Conservation (phyloP, 37 sponge, comb jelly and placozoan species). For the Chondrilla cf. caribensis region DNA sequence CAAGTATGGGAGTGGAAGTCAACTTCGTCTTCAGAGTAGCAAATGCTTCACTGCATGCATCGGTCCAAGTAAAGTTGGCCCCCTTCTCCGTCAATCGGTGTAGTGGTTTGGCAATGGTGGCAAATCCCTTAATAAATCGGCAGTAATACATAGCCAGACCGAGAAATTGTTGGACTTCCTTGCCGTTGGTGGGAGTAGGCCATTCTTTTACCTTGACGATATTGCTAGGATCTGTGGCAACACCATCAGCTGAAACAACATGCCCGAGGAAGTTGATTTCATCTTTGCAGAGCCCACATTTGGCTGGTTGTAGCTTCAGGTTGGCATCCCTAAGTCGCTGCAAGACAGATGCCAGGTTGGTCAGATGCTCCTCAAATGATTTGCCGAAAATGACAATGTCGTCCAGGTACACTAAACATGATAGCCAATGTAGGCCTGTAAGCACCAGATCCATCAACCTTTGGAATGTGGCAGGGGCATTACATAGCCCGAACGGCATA, state of each 20-base stretch:
- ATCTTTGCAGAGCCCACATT: not conserved
- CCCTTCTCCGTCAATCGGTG: not conserved
- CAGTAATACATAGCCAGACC: not conserved
- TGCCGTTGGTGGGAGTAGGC: not conserved
- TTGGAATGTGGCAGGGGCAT: not conserved
- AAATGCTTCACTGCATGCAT: not conserved
- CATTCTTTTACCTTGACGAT: not conserved
- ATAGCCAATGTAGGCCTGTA: not conserved
- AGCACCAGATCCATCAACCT: not conserved
- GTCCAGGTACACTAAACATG: not conserved
- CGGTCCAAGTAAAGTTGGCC: not conserved
- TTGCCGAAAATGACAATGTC: not conserved
- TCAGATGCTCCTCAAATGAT: not conserved
- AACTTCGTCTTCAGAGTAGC: not conserved
- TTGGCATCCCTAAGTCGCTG: not conserved
- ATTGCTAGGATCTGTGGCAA: not conserved
- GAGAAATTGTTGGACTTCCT: not conserved
- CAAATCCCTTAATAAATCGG: not conserved
- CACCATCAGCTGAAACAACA: not conserved
- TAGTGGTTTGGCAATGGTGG: not conserved
- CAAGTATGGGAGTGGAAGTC: not conserved
- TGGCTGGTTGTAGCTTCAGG: not conserved
- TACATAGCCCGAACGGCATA: not conserved
- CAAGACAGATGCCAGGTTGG: not conserved
- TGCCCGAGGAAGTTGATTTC: not conserved